These are phyloP conservation scores for Apomyelois bistriatella DNA, from an alignment of 2,888 invertebrate genomes.

Conservation along the genomic window DNA sequence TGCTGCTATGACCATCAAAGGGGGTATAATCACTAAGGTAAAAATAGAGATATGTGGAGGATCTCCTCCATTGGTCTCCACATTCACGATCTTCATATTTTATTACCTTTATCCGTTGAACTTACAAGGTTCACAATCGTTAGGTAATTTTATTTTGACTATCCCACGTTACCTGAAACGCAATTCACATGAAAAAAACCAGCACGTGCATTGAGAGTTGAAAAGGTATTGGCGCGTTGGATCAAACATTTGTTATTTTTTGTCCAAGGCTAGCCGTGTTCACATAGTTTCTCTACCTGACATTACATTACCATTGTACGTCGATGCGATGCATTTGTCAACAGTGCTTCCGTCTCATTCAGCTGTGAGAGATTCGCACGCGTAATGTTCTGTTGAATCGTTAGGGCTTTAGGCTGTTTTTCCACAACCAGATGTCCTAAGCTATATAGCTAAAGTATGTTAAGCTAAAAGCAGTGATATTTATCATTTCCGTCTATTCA, in stretches of 20 bases:
- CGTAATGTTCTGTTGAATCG: not conserved
- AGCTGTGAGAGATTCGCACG: slow-evolving; percentile 13
- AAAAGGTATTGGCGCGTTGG: slow-evolving; percentile 17
- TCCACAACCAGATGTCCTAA: too few species aligned
- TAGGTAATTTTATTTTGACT: not conserved
- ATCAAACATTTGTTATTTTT: slow-evolving; percentile 28
- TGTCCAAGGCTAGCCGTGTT: slow-evolving; percentile 26
- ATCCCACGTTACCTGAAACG: not conserved
- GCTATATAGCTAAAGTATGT: too few species aligned
- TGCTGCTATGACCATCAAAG: too few species aligned
- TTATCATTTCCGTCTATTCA: too few species aligned
- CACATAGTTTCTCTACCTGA: slow-evolving; percentile 58
- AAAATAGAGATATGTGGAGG: too few species aligned
- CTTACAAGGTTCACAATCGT: too few species aligned
- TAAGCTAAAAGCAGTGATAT: too few species aligned
- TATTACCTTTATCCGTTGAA: too few species aligned
- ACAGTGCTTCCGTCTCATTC: slow-evolving; percentile 17
- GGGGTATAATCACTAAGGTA: too few species aligned
- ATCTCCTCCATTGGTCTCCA: too few species aligned
- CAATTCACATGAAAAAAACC: slow-evolving; percentile 18
- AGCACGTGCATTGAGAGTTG: slow-evolving; percentile 24
- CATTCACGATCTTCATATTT: too few species aligned
- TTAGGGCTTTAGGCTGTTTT: not conserved
- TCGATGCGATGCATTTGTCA: slow-evolving; percentile 14
- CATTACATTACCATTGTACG: slow-evolving; percentile 15